Base-by-base conservation (phyloP, 2,113 vertebrate species). In the Dascyllus trimaculatus region DNA sequence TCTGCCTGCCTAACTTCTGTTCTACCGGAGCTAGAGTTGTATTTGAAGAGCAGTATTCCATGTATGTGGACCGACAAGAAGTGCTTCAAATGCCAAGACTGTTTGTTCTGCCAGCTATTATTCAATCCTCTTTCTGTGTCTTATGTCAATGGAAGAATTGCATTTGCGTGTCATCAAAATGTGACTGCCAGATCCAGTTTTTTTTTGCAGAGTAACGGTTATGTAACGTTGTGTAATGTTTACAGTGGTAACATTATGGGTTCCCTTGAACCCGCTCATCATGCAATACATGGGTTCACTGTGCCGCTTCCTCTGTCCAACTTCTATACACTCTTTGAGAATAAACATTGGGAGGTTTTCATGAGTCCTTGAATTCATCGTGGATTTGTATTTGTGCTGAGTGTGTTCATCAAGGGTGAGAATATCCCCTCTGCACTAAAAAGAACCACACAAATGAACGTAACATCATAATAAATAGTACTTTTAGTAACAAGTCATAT, bases 391-490 rank as follows among this genome's bases (percentile, higher is more conserved):
- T 56, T 61, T 43, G 8, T 19, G 0, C 45, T 48, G 43, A 58
- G 35, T 45, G 18, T 54, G 6, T n/a, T 21, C 46, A 25, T 40
- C 1, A 32, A 58, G 53, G 14, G 19, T 60, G 40, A 21, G 11
- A 14, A 2, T 3, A 1, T n/a, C 2, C 68, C 21, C 17, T 24
- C 4, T 11, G 2, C 48, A 11, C 21, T 4, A 15, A 67, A 82
- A 38, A 62, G n/a, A 75, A 80, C 56, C 60, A 56, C 57, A 70
- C 40, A 61, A 59, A 80, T 49, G 43, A 54, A 32, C 3, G 15
- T 13, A 0, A 43, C 29, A 17, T 21, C 43, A 38, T 90, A 94
- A 95, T 95, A 95, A 95, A 95, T 95, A 95, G 56, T 26, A 63
- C 43, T 35, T 93, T 93, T 91, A 91, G 54, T 92, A 89, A 91